Evolutionary conservation across 2,797 vertebrate genomes (phyloP).

Genomic region (Astyanax mexicanus): DNA sequence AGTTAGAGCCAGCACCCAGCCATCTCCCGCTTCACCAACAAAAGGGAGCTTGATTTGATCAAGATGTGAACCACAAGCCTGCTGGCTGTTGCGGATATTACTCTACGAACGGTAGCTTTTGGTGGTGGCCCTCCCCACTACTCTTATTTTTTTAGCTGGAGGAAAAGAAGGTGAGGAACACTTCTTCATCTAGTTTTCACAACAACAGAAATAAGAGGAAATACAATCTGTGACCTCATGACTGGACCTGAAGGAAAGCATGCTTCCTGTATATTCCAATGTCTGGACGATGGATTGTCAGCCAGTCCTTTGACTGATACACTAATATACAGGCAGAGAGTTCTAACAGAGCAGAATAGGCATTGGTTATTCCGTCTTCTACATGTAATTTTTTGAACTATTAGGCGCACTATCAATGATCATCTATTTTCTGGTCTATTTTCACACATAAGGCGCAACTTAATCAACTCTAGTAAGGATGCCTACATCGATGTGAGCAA

Average conservation of each 20-base stretch:
- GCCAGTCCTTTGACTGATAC: neutral
- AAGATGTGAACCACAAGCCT: slow-evolving; percentile 58
- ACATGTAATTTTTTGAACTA: too few relatives aligned
- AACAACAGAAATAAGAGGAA: slow-evolving; percentile 44
- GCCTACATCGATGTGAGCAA: too few relatives aligned
- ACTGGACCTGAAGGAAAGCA: slow-evolving; percentile 36
- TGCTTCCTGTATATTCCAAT: neutral
- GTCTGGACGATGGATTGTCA: neutral
- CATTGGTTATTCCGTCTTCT: neutral
- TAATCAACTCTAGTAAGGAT: too few relatives aligned
- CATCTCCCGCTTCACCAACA: slow-evolving; percentile 64
- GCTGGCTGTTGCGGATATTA: slow-evolving; percentile 32
- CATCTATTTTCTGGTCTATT: too few relatives aligned
- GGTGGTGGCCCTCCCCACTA: neutral
- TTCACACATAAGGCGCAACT: too few relatives aligned
- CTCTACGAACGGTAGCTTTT: neutral
- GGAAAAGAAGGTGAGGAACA: slow-evolving; percentile 5
- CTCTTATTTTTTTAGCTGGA: neutral
- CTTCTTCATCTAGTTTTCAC: slow-evolving; percentile 22
- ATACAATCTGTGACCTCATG: slow-evolving; percentile 61
- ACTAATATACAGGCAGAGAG: too few relatives aligned
- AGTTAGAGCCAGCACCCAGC: slow-evolving; percentile 62
- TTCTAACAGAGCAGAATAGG: too few relatives aligned
- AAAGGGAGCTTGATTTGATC: slow-evolving; percentile 66
- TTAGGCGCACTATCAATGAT: too few relatives aligned